Evolutionary conservation across 1,140 invertebrate genomes (phyloP).

Genomic region (Probaryconus sp.): DNA sequence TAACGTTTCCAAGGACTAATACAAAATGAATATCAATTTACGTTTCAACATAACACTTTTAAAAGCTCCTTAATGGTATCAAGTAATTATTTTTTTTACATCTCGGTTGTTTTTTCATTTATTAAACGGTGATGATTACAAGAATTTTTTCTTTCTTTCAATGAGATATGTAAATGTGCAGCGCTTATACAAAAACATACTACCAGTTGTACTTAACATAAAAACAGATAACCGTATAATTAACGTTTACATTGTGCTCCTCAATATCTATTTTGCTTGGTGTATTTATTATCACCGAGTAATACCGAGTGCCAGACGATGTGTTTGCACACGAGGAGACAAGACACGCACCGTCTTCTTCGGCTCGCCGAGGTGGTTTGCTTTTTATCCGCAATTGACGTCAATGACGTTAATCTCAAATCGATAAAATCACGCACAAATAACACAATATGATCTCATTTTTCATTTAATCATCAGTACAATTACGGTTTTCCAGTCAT

Average conservation of each 20-base stretch:
- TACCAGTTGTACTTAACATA: constrained; percentile 10
- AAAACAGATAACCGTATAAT: constrained; percentile 36
- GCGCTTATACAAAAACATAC: background rate
- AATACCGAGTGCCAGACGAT: constrained; percentile 23
- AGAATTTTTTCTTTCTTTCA: constrained; percentile 11
- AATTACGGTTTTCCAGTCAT: constrained; percentile 3
- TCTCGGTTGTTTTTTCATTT: constrained; percentile 4
- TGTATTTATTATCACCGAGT: constrained; percentile 43
- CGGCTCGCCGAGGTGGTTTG: constrained; percentile 46
- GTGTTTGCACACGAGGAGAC: constrained; percentile 33
- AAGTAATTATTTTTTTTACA: no score
- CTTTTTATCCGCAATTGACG: constrained; percentile 46
- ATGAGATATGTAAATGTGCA: constrained; percentile 18
- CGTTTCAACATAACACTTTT: no score
- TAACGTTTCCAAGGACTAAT: no score
- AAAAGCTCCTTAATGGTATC: background rate
- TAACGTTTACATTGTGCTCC: constrained; percentile 25
- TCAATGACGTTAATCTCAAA: constrained; percentile 40
- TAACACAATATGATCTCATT: constrained; percentile 19
- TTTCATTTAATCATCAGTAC: constrained; percentile 7
- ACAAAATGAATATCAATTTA: no score
- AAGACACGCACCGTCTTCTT: constrained; percentile 12
- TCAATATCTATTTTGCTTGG: constrained; percentile 31
- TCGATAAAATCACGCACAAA: constrained; percentile 37
- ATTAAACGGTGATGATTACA: constrained; percentile 19